Evolutionary conservation across 2,797 vertebrate species (phyloP), one percentile per base, ranked within the genome.

Genomic region (Picus viridis): DNA sequence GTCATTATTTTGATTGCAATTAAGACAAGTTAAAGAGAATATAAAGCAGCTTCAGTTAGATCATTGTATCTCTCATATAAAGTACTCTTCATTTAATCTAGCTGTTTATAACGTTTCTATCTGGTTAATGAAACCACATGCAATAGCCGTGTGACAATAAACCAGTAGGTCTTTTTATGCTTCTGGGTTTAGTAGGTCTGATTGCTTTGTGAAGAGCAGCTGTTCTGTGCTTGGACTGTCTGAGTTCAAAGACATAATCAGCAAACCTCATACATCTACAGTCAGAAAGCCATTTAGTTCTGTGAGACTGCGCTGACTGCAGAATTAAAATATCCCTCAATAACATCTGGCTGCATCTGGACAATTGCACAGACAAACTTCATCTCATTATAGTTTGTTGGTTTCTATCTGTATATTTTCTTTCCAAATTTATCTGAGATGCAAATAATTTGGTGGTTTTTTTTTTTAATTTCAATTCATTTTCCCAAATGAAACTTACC

Each of bases 311-410:
- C 10, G 19, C 89, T 68, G 92, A 92, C 58, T 53, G 54, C 86
- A 92, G 98, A 96, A 97, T 98, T 97, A 96, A 97, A 97, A 96
- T 97, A 98, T 97, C 97, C 97, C 97, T 97, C 94, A 89, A 89
- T 96, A 98, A 98, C 98, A 99, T 98, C 98, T 99, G 98, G 96
- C 83, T 97, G 96, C 98, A 99, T 98, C 98, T 99, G 98, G 98
- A 96, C 51, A 9, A 26, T 82, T 71, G 68, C 95, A 96, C 95
- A 95, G 97, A 97, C 85, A 83, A 91, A 94, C 89, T 96, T 95
- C 96, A 97, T 97, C 57, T 98, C 97, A 75, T 98, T 98, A 96
- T 80, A 87, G 76, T 93, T 93, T 63, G 67, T 64, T 93, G 36
- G 9, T 68, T 96, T 93, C 68, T 63, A 18, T 78, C 86, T 89